Evolutionary conservation across 2,113 vertebrate genomes (phyloP).

Genomic region (Hiodon alosoides): DNA sequence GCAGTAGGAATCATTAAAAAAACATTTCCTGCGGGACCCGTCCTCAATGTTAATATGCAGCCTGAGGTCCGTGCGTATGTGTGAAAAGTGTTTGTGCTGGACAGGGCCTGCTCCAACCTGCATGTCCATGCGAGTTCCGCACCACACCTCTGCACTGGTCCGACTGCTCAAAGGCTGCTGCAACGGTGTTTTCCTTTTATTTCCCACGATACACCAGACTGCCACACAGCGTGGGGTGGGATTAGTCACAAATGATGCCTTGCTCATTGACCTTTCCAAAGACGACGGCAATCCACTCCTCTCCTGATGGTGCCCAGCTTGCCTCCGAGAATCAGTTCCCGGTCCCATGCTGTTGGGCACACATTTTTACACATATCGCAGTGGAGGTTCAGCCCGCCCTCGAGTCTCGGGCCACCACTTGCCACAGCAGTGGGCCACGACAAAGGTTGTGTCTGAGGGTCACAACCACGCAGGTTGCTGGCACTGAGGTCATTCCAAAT

Average conservation of each 20-base stretch:
- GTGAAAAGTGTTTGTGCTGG: not conserved
- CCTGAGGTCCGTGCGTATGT: too few relatives aligned
- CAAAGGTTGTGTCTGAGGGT: not conserved
- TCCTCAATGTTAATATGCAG: too few relatives aligned
- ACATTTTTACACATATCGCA: not conserved
- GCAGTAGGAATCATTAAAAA: too few relatives aligned
- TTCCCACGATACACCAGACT: constrained; percentile 16
- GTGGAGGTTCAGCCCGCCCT: not conserved
- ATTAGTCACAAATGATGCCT: constrained; percentile 17
- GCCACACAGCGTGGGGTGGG: constrained; percentile 17
- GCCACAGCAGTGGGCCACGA: too few relatives aligned
- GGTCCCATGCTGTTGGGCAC: not conserved
- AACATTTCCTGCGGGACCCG: too few relatives aligned
- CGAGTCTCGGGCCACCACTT: too few relatives aligned
- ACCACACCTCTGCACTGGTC: too few relatives aligned
- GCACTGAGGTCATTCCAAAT: not conserved
- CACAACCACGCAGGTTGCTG: not conserved
- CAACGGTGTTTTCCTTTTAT: not conserved
- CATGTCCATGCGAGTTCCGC: too few relatives aligned
- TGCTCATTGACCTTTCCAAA: constrained; percentile 15
- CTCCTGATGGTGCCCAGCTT: not conserved
- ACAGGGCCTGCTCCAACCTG: not conserved
- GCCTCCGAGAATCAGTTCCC: not conserved
- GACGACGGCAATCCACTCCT: constrained; percentile 3
- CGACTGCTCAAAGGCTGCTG: too few relatives aligned